A percentile compares a stretch with the other conserved stretches of the same genome.
phyloP scores from a whole-genome alignment of 2,888 invertebrate species.

The Aelia acuminata region DNA sequence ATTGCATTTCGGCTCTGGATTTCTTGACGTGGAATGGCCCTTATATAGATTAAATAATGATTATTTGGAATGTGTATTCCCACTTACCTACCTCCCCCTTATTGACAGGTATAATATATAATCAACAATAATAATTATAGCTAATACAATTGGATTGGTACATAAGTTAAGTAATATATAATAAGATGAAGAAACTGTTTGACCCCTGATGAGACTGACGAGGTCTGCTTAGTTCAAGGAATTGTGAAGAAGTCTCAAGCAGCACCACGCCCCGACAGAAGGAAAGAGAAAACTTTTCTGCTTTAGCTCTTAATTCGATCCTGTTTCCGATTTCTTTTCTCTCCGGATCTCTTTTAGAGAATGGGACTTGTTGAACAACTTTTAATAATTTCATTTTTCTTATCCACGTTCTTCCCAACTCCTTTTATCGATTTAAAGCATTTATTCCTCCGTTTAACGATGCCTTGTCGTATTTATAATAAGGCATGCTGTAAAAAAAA shows the following conservation, averaged over 20 bases:
- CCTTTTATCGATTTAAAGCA: neutral
- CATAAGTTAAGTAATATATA: neutral
- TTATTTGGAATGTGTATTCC: too few species aligned
- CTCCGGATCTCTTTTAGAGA: neutral
- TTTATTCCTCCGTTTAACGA: neutral
- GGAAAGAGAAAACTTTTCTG: conserved; percentile 13
- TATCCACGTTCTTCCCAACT: neutral
- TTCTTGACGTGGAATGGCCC: too few species aligned
- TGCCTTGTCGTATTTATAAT: neutral
- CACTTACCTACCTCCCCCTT: too few species aligned
- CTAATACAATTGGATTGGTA: neutral
- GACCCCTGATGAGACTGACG: neutral
- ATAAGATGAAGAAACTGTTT: neutral
- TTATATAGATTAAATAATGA: too few species aligned
- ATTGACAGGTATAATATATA: too few species aligned
- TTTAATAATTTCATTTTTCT: conserved; percentile 35
- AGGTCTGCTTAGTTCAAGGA: neutral
- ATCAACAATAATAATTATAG: too few species aligned
- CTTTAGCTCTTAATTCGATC: conserved; percentile 30
- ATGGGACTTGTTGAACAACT: conserved; percentile 14
- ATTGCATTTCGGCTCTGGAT: too few species aligned
- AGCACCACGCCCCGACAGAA: neutral
- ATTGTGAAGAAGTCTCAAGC: neutral
- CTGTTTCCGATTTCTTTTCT: conserved; percentile 36
- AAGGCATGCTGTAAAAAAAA: too few species aligned